A percentile compares a stretch with the other conserved stretches of the same genome.
phyloP scores from a whole-genome alignment of 37 sponge, comb jelly and placozoan genomes.

The Beroe ovata region DNA sequence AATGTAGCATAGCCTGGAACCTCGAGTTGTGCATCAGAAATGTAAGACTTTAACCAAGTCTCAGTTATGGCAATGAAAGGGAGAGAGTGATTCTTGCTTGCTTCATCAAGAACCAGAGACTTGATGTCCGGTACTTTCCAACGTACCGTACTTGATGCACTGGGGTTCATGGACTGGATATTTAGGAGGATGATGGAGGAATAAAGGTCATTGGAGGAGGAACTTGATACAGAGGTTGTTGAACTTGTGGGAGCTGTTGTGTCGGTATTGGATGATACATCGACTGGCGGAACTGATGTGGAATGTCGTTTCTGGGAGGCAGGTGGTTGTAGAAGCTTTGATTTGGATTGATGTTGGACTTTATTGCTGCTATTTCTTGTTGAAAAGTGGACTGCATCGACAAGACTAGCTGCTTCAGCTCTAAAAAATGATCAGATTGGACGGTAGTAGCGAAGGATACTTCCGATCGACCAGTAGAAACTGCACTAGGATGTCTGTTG shows the following conservation, averaged over 20 bases:
- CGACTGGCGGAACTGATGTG: background rate
- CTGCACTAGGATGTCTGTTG: background rate
- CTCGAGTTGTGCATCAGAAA: background rate
- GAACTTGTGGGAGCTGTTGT: background rate
- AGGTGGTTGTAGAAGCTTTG: background rate
- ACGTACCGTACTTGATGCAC: background rate
- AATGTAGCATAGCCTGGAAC: background rate
- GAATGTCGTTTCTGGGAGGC: too few species aligned
- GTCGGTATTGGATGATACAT: background rate
- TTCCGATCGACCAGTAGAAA: too few species aligned
- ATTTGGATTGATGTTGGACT: background rate
- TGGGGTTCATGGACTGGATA: slow-evolving; percentile 7
- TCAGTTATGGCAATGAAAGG: background rate
- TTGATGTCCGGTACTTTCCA: background rate
- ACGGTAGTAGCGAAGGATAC: too few species aligned
- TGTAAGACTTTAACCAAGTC: background rate
- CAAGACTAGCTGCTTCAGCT: background rate
- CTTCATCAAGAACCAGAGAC: background rate
- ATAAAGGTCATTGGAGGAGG: background rate
- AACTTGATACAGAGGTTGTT: too few species aligned
- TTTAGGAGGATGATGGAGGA: background rate
- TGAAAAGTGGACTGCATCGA: background rate
- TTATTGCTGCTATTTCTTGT: background rate
- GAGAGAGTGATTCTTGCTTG: background rate
- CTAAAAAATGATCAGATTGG: background rate